Percentiles rank a stretch among this genome's conserved stretches.
Evolutionary conservation across 1,140 invertebrate species (phyloP).

Genomic region (Penaeus vannamei): DNA sequence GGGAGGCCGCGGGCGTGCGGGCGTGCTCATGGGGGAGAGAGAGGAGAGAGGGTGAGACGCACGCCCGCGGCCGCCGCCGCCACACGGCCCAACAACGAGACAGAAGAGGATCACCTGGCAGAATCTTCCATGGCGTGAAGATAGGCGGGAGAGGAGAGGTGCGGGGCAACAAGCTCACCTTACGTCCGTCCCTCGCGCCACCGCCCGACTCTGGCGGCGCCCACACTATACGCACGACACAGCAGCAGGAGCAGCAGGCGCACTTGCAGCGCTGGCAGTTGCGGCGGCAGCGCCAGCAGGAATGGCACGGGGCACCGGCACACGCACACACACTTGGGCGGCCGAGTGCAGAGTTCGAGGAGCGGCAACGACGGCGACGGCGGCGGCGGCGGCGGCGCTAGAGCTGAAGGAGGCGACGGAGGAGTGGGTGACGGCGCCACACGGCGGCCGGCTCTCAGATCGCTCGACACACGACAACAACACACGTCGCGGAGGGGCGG

Average conservation of each 20-base stretch:
- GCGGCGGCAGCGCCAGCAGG: too few relatives aligned
- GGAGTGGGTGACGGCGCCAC: neutral
- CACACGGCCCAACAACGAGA: conserved; percentile 30
- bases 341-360: too few relatives aligned
- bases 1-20: conserved; percentile 32
- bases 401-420: too few relatives aligned
- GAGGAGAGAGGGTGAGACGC: neutral
- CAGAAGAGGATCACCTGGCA: conserved; percentile 41
- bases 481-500: conserved; percentile 12
- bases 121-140: conserved; percentile 42
- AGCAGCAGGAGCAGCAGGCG: neutral
- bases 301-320: too few relatives aligned
- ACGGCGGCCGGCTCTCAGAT: neutral
- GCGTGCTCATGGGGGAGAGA: conserved; percentile 9
- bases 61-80: conserved; percentile 24
- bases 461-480: neutral
- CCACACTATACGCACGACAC: conserved; percentile 8
- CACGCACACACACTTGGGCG: too few relatives aligned
- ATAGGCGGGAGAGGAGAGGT: conserved; percentile 38
- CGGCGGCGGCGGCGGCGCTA: too few relatives aligned
- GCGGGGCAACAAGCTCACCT: conserved; percentile 35
- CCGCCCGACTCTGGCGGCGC: neutral
- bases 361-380: too few relatives aligned
- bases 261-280: too few relatives aligned
- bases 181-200: conserved; percentile 28